Percentiles rank a stretch among this genome's conserved stretches.
Conservation (phyloP, 2,113 vertebrate species). For the Microcebus tavaratra region DNA sequence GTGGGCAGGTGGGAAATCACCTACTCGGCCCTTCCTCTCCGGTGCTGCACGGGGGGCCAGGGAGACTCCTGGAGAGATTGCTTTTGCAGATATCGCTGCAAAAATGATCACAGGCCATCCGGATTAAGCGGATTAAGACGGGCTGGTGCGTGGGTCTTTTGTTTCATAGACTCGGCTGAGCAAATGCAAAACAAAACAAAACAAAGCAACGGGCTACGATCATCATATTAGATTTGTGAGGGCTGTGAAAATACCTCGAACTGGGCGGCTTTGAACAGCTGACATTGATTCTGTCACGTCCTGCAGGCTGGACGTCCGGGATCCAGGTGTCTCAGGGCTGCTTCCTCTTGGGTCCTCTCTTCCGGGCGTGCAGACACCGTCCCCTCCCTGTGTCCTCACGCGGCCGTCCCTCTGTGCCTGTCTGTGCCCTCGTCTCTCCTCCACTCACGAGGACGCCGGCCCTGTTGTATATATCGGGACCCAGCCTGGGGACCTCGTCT, state of each 20-base stretch:
- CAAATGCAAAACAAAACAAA: neutral
- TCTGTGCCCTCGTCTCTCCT: too few relatives aligned
- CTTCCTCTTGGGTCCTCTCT: neutral
- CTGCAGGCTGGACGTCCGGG: neutral
- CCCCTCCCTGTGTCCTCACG: too few relatives aligned
- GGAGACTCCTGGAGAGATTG: neutral
- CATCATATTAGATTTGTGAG: neutral
- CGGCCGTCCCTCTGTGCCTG: too few relatives aligned
- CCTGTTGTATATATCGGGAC: too few relatives aligned
- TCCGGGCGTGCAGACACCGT: too few relatives aligned
- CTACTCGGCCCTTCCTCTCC: slow-evolving; percentile 72
- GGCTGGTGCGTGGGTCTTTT: neutral
- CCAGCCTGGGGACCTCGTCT: too few relatives aligned
- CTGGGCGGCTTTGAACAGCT: neutral
- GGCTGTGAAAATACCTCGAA: neutral
- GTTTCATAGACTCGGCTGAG: neutral
- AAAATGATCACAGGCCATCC: neutral
- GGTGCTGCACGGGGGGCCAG: too few relatives aligned
- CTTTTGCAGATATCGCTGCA: too few relatives aligned
- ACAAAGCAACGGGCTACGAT: neutral
- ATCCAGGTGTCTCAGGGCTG: neutral
- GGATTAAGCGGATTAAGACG: rapidly evolving
- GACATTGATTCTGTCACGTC: rapidly evolving
- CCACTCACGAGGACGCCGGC: rapidly evolving
- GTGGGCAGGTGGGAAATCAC: slow-evolving; percentile 77